Base-by-base conservation (phyloP, 2,888 invertebrate genomes). In the Lasiommata megera region DNA sequence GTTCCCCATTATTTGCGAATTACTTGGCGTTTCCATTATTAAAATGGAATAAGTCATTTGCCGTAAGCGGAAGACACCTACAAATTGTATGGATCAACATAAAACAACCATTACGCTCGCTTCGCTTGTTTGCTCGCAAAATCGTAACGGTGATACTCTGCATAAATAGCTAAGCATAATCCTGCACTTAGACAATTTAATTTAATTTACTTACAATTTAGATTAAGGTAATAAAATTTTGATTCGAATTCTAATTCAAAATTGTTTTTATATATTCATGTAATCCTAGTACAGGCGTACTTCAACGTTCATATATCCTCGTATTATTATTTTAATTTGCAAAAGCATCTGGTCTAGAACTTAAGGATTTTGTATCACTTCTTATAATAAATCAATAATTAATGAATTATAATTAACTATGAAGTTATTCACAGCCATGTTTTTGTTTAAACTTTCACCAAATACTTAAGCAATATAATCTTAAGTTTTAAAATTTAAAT, bases 21-120 rank as follows among this genome's bases (percentile, higher is more conserved):
- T 34, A 23, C 23, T 23, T 29, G 14, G 29, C 9, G 16, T 48
- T 48, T 37, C 17, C 46, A 38, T 54, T 46, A 54, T 47, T 31
- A 47, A 47, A 54, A 47, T 54, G 23, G 44, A 37, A 50, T 40
- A 55, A 34, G 43, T 28, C 18, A 37, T 28, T 54, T 38, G 12
- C 14, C 38, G 17, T 11, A 38, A 46, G 14, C 55, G 41, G 16
- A 55, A 55, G 41, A 34, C 31, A 55, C 46, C 38, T 55, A 51
- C 46, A 46, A 59, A 54, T 55, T 54, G 41, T 40, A 38, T 29
- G 50, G 29, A 55, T 59, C 44, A 55, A 55, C 58, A 58, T 44
- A 50, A 58, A 44, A 31, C 44, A 38, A 51, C 43, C 41, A 56
- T 58, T 56, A 53, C 43, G 40, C 9, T 23, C n/a, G 12, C 8